phyloP scores from a whole-genome alignment of 2,113 vertebrate genomes.

The Scopus umbretta region DNA sequence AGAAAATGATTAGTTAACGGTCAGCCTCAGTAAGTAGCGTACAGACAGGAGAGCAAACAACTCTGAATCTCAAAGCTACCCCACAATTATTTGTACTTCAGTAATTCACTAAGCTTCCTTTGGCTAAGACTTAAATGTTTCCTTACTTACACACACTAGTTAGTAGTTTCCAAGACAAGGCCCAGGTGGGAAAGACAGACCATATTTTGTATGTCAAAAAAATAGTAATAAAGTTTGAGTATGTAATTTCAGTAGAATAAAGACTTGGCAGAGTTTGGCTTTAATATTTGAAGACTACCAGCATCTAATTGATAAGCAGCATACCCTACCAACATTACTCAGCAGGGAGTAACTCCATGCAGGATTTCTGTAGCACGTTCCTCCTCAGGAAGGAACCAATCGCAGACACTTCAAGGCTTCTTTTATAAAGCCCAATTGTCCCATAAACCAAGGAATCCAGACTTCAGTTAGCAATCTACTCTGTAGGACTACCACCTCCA shows the following conservation, averaged over 20 bases:
- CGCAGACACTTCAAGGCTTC: background rate
- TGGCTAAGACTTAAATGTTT: background rate
- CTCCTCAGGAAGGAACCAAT: background rate
- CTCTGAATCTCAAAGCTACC: background rate
- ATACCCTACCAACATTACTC: background rate
- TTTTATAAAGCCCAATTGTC: background rate
- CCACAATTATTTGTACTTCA: background rate
- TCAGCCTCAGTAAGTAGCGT: background rate
- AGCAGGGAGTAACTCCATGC: background rate
- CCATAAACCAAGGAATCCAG: background rate
- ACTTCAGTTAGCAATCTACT: background rate
- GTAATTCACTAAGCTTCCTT: background rate
- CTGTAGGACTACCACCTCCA: background rate
- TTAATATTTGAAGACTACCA: background rate
- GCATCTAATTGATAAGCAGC: background rate
- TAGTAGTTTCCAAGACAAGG: background rate
- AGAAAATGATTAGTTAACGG: background rate
- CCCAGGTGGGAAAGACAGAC: background rate
- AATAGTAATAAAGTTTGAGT: background rate
- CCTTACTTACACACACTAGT: background rate
- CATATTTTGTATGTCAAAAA: background rate
- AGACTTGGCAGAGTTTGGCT: background rate
- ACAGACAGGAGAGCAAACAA: background rate
- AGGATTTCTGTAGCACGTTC: background rate
- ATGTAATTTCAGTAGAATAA: background rate